A percentile compares a stretch with the other conserved stretches of the same genome.
Conservation (phyloP, 2,797 vertebrate species). For the Oreonectes daqikongensis region DNA sequence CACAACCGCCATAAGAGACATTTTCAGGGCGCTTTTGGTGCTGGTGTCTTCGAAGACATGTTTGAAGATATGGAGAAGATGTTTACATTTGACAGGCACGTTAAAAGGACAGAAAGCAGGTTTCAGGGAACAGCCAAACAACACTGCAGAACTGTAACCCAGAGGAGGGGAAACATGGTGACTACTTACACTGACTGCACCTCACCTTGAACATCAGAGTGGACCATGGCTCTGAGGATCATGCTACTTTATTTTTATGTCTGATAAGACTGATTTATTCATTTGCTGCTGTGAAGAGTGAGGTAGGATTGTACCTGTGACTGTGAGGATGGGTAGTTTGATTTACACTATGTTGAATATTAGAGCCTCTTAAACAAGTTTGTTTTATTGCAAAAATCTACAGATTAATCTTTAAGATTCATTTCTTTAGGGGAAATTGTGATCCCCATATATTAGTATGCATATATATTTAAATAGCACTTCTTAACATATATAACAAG, state of each 20-base stretch:
- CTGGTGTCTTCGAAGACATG: slow-evolving; percentile 84
- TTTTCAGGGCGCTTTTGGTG: slow-evolving; percentile 70
- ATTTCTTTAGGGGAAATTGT: neutral
- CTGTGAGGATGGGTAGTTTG: neutral
- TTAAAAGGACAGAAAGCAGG: slow-evolving; percentile 79
- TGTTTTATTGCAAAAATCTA: neutral
- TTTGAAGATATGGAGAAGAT: slow-evolving; percentile 94
- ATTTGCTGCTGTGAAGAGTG: slow-evolving; percentile 57
- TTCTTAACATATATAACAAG: neutral
- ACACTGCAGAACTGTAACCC: slow-evolving; percentile 94
- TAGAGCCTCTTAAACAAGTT: neutral
- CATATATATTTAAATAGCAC: slow-evolving; percentile 5
- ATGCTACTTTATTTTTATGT: slow-evolving; percentile 49
- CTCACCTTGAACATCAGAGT: slow-evolving; percentile 68
- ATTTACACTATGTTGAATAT: slow-evolving; percentile 6
- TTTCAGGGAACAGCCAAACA: slow-evolving; percentile 88
- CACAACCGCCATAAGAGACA: slow-evolving; percentile 79
- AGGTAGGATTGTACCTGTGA: slow-evolving; percentile 18
- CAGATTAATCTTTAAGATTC: neutral
- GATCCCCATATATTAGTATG: neutral
- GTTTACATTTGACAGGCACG: slow-evolving; percentile 87
- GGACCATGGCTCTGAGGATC: slow-evolving; percentile 18
- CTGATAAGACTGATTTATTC: slow-evolving; percentile 50
- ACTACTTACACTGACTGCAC: slow-evolving; percentile 97
- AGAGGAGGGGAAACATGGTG: slow-evolving; percentile 96